phyloP scores from a whole-genome alignment of 2,888 invertebrate species.

The Nymphalis urticae region DNA sequence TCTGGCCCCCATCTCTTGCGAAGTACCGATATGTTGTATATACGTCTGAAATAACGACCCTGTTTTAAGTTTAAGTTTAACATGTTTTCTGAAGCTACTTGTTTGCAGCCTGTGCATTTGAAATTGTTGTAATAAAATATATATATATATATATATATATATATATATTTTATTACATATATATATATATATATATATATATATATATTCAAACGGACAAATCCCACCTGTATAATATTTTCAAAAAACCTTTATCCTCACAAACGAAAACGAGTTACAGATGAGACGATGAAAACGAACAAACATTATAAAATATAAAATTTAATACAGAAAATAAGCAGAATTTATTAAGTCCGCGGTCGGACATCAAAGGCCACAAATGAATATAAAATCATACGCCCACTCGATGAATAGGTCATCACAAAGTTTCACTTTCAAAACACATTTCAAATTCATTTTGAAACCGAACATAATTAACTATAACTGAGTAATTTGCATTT shows the following conservation, averaged over 20 bases:
- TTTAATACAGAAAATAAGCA: conserved; percentile 10
- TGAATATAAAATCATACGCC: conserved; percentile 19
- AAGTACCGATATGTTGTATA: conserved; percentile 23
- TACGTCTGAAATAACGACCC: conserved; percentile 18
- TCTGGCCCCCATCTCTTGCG: conserved; percentile 31
- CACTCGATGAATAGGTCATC: conserved; percentile 23
- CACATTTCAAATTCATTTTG: conserved; percentile 32
- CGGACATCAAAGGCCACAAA: conserved; percentile 9
- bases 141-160: too few species aligned
- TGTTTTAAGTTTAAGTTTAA: conserved; percentile 17
- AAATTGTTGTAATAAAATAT: too few species aligned
- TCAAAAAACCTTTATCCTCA: neutral
- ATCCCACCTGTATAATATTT: neutral
- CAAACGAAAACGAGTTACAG: conserved; percentile 4
- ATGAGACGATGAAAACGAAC: neutral
- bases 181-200: neutral
- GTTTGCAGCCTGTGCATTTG: neutral
- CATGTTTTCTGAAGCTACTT: neutral
- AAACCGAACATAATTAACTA: conserved; percentile 30
- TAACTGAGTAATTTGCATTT: conserved; percentile 38
- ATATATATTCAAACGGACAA: neutral
- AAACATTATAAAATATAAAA: conserved; percentile 2
- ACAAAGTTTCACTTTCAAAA: conserved; percentile 34
- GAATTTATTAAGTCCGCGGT: conserved; percentile 17
- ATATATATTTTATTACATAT: neutral